Evolutionary conservation across 2,888 invertebrate genomes (phyloP).

Genomic region (Heteromurus nitidus): DNA sequence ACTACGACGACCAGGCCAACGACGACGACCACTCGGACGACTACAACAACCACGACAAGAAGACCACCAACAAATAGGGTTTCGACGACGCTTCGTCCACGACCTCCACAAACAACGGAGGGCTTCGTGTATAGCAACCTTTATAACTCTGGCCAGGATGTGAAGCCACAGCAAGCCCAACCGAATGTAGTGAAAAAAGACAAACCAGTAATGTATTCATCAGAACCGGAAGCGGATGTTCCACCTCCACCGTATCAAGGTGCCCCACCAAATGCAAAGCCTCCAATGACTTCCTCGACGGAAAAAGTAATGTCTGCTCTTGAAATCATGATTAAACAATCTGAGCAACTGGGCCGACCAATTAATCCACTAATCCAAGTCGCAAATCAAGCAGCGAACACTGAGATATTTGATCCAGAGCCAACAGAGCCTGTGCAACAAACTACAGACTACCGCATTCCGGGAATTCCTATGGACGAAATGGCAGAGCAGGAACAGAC

Average conservation of each 20-base stretch:
- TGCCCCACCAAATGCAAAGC: slow-evolving; percentile 36
- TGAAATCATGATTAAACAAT: slow-evolving; percentile 56
- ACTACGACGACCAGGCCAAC: slow-evolving; percentile 13
- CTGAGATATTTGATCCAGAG: slow-evolving; percentile 52
- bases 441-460: slow-evolving; percentile 46
- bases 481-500: slow-evolving; percentile 31
- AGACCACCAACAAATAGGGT: slow-evolving; percentile 18
- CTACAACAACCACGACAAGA: slow-evolving; percentile 26
- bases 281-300: slow-evolving; percentile 9
- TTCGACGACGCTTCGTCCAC: slow-evolving; percentile 52
- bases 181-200: slow-evolving; percentile 53
- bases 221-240: slow-evolving; percentile 35
- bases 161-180: slow-evolving; percentile 36
- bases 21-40: slow-evolving; percentile 25
- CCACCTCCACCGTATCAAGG: slow-evolving; percentile 56
- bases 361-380: slow-evolving; percentile 41
- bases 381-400: slow-evolving; percentile 28
- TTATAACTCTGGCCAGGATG: slow-evolving; percentile 51
- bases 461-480: slow-evolving; percentile 67
- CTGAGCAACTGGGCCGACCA: slow-evolving; percentile 58
- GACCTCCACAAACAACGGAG: slow-evolving; percentile 62
- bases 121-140: slow-evolving; percentile 33
- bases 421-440: slow-evolving; percentile 15
- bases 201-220: slow-evolving; percentile 55
- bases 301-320: slow-evolving; percentile 59